Evolutionary conservation across 2,113 vertebrate species (phyloP).

Genomic region (Tautogolabrus adspersus): DNA sequence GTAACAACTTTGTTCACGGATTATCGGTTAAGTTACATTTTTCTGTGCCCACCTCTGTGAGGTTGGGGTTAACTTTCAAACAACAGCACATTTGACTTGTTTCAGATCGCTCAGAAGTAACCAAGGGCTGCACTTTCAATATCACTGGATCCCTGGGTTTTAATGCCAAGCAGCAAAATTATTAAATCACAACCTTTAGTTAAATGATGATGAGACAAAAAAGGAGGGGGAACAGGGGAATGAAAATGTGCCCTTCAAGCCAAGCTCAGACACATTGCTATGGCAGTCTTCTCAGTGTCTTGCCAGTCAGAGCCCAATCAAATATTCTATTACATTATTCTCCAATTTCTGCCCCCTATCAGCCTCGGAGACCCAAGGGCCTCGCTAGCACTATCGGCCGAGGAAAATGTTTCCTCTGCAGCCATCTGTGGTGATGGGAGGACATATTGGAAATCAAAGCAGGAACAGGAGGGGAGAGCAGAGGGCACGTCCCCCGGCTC

Average conservation of each 20-base stretch:
- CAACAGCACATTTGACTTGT: no score
- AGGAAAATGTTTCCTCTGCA: slow-evolving; percentile 84
- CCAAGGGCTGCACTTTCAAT: background rate
- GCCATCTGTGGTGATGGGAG: slow-evolving; percentile 89
- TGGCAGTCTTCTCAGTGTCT: slow-evolving; percentile 70
- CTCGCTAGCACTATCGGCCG: slow-evolving; percentile 80
- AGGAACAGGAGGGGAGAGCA: slow-evolving; percentile 81
- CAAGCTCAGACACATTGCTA: slow-evolving; percentile 52
- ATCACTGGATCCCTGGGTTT: slow-evolving; percentile 30
- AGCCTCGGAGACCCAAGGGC: slow-evolving; percentile 78
- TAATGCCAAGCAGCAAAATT: slow-evolving; percentile 43
- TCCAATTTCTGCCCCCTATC: slow-evolving; percentile 86
- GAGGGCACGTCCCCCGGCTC: slow-evolving; percentile 75
- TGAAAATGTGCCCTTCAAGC: slow-evolving; percentile 34
- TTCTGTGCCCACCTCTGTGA: no score
- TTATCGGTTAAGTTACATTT: no score
- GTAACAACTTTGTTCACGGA: no score
- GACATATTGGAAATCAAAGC: slow-evolving; percentile 89
- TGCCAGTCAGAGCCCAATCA: slow-evolving; percentile 78
- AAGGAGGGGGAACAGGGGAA: background rate
- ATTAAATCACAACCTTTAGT: slow-evolving; percentile 59
- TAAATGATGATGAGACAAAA: slow-evolving; percentile 33
- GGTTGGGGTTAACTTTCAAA: no score
- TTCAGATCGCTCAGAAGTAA: no score
- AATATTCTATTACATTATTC: slow-evolving; percentile 92